Conservation (phyloP, 2,797 vertebrate genomes). For the Peromyscus aztecus region DNA sequence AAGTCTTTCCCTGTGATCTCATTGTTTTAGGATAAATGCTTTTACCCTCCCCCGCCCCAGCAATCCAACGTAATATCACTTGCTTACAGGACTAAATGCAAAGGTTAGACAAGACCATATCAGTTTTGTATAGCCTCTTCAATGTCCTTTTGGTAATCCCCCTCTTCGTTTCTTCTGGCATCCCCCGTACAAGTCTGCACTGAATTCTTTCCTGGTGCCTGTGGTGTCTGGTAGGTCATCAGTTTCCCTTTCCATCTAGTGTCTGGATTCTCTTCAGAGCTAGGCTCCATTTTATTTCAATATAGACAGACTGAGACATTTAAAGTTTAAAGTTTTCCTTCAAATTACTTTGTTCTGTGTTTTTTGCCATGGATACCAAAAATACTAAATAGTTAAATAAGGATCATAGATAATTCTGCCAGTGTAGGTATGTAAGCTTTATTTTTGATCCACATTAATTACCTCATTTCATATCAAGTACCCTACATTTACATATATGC, state of each 20-base stretch:
- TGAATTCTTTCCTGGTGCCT: not conserved
- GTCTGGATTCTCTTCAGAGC: not conserved
- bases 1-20: not conserved
- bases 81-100: not conserved
- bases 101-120: not conserved
- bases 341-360: not conserved
- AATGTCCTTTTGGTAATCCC: not conserved
- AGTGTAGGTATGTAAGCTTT: not conserved
- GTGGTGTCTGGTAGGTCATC: not conserved
- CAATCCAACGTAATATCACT: not conserved
- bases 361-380: not conserved
- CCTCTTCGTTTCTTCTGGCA: not conserved
- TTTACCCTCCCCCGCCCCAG: not conserved
- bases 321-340: constrained; percentile 2
- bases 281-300: not conserved
- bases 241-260: not conserved
- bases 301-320: not conserved
- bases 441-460: not conserved
- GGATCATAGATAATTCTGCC: not conserved
- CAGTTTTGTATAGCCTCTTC: not conserved
- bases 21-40: not conserved
- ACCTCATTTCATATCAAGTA: not conserved
- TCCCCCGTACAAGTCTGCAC: not conserved
- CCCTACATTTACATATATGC: not conserved
- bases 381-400: not conserved